Percentiles rank a stretch among this genome's conserved stretches.
Evolutionary conservation across 2,888 invertebrate species (phyloP).

Genomic region (Biston stratarius): DNA sequence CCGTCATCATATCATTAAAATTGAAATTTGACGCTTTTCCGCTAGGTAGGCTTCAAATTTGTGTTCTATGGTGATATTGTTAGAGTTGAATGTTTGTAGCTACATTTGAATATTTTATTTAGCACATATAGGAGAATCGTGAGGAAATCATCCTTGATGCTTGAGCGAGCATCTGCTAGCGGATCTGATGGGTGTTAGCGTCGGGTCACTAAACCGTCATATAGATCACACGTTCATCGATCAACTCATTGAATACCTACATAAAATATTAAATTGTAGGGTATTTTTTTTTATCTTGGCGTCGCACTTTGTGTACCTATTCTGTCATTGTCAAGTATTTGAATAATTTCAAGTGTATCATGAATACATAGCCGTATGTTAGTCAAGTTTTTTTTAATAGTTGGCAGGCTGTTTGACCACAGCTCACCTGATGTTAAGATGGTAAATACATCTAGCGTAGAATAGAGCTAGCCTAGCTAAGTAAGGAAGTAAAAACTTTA

Average conservation of each 20-base stretch:
- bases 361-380: no score
- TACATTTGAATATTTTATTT: conserved; percentile 23
- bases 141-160: conserved; percentile 36
- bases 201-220: conserved; percentile 51
- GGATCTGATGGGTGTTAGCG: conserved; percentile 33
- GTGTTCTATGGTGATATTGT: neutral
- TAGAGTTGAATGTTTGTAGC: conserved; percentile 15
- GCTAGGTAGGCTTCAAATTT: neutral
- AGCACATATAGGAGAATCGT: conserved; percentile 28
- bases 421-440: no score
- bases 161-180: conserved; percentile 31
- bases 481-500: no score
- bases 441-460: no score
- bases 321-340: no score
- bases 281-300: neutral
- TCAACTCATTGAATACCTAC: conserved; percentile 20
- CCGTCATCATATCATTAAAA: conserved; percentile 12
- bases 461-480: no score
- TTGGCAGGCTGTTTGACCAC: no score
- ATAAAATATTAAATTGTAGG: neutral
- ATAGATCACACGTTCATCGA: conserved; percentile 39
- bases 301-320: no score
- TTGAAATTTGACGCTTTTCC: conserved; percentile 4
- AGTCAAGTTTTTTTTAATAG: no score
- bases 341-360: no score